phyloP scores from a whole-genome alignment of 2,113 vertebrate genomes.

The Nycticorax nycticorax region DNA sequence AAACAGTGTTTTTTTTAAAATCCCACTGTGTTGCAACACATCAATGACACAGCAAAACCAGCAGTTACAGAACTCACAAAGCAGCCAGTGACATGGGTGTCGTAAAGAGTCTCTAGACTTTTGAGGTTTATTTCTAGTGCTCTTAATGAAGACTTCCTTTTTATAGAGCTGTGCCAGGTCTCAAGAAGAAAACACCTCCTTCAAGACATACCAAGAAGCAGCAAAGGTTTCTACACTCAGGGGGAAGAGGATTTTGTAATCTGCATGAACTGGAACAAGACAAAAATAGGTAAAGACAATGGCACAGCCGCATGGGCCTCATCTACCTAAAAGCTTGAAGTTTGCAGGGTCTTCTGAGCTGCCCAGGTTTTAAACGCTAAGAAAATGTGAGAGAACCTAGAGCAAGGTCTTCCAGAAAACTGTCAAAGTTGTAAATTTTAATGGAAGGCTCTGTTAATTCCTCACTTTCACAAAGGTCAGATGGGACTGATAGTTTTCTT shows the following conservation, averaged over 20 bases:
- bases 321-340: neutral
- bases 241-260: neutral
- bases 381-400: neutral
- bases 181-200: neutral
- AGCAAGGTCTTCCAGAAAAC: neutral
- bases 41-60: neutral
- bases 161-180: neutral
- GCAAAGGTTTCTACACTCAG: neutral
- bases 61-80: neutral
- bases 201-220: neutral
- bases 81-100: neutral
- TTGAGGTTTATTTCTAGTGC: neutral
- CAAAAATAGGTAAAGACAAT: neutral
- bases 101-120: neutral
- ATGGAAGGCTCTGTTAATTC: neutral
- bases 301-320: neutral
- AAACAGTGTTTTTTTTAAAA: neutral
- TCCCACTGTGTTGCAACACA: neutral
- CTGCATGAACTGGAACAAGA: neutral
- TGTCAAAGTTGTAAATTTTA: neutral
- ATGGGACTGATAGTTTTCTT: neutral
- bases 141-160: neutral
- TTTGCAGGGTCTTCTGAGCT: neutral
- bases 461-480: neutral
- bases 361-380: neutral